These are phyloP conservation scores for Takifugu bimaculatus DNA, from an alignment of 2,113 vertebrate species.

Conservation along the genomic window DNA sequence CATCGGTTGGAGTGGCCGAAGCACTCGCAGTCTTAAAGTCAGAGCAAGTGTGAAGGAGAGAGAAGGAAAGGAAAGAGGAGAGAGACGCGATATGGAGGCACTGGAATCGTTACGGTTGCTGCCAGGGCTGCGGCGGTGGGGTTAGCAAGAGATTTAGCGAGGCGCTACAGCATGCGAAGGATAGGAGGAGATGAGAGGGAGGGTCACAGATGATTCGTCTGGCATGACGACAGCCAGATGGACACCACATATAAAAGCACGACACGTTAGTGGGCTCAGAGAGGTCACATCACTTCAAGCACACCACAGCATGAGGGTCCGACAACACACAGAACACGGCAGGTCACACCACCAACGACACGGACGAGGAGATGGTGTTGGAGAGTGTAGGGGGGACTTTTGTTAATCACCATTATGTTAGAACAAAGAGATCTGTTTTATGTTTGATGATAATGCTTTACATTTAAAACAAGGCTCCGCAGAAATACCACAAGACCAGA, in stretches of 20 bases:
- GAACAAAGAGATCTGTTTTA: no score
- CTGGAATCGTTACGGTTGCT: conserved; percentile 53
- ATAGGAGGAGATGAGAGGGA: conserved; percentile 8
- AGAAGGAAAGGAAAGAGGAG: conserved; percentile 24
- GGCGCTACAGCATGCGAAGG: conserved; percentile 82
- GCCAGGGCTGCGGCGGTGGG: conserved; percentile 50
- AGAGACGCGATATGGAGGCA: conserved; percentile 46
- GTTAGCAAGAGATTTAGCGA: conserved; percentile 66
- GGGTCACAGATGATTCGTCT: conserved; percentile 58
- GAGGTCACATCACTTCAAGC: conserved; percentile 73
- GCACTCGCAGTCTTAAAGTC: conserved; percentile 98
- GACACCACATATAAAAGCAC: conserved; percentile 65
- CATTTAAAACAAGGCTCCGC: no score
- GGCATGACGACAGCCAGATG: conserved; percentile 56
- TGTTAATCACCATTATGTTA: no score
- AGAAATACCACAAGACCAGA: no score
- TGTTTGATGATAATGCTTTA: no score
- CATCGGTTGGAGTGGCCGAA: conserved; percentile 99
- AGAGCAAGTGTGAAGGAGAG: conserved; percentile 45
- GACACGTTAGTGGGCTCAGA: conserved; percentile 52
- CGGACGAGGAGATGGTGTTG: conserved; percentile 14
- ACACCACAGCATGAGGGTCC: conserved; percentile 64
- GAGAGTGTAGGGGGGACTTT: neutral
- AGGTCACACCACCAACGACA: conserved; percentile 48
- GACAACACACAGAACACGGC: conserved; percentile 46